phyloP scores from a whole-genome alignment of 2,113 vertebrate genomes.

The Anthoscopus minutus region DNA sequence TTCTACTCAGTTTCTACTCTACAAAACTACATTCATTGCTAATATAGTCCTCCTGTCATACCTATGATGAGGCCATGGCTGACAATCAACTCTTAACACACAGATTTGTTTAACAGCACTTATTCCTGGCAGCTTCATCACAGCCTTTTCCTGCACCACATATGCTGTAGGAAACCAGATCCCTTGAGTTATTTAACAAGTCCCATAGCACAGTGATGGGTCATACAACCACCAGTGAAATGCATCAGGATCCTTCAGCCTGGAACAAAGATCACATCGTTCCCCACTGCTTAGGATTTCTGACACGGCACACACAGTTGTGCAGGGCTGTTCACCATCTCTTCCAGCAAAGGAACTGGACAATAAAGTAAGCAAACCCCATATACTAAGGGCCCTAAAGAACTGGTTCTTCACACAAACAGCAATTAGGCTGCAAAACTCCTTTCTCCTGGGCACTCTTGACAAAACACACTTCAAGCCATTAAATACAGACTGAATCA shows the following conservation, averaged over 20 bases:
- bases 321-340: neutral
- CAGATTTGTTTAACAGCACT: neutral
- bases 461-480: neutral
- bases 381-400: neutral
- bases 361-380: neutral
- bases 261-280: neutral
- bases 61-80: neutral
- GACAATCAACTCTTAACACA: neutral
- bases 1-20: neutral
- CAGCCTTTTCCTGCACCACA: neutral
- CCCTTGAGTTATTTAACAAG: rapidly evolving
- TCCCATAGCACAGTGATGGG: neutral
- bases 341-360: neutral
- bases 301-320: neutral
- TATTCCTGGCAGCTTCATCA: neutral
- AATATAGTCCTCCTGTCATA: neutral
- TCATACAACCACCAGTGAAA: neutral
- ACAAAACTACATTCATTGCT: neutral
- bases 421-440: neutral
- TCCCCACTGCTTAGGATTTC: neutral
- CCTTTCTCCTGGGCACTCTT: neutral
- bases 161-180: neutral
- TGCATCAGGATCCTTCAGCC: neutral
- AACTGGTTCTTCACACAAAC: neutral
- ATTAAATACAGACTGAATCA: neutral